A percentile compares a stretch with the other conserved stretches of the same genome.
phyloP scores from a whole-genome alignment of 2,888 invertebrate genomes.

The Erynnis tages region DNA sequence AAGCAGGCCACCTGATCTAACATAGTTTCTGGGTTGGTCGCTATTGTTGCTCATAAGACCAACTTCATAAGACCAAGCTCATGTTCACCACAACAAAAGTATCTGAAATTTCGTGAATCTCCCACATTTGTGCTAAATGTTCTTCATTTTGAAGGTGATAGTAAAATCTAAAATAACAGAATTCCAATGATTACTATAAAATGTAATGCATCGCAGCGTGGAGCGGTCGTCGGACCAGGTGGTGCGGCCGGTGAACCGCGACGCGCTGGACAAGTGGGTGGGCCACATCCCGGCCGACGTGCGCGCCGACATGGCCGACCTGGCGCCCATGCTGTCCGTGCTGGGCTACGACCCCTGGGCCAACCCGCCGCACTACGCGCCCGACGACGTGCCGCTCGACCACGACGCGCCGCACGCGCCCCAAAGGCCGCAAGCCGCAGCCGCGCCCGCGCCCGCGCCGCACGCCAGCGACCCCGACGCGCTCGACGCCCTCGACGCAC shows the following conservation, averaged over 20 bases:
- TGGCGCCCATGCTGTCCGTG: conserved; percentile 96
- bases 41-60: no score
- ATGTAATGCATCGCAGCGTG: conserved; percentile 84
- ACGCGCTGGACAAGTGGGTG: conserved; percentile 96
- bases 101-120: no score
- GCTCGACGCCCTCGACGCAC: neutral
- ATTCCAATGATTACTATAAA: neutral
- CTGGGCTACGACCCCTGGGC: conserved; percentile 97
- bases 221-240: conserved; percentile 99
- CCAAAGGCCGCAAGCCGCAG: conserved; percentile 1
- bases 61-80: no score
- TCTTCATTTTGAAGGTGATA: no score
- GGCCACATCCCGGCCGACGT: conserved; percentile 95
- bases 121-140: no score
- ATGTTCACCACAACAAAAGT: no score
- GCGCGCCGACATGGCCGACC: conserved; percentile 93
- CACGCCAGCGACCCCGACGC: conserved; percentile 1
- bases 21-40: no score
- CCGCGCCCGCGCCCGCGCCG: neutral
- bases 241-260: conserved; percentile 98
- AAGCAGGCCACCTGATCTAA: no score
- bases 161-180: no score
- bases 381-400: conserved; percentile 62
- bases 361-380: conserved; percentile 97
- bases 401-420: conserved; percentile 78